phyloP scores from a whole-genome alignment of 2,113 vertebrate species.

The Phyllostomus discolor region DNA sequence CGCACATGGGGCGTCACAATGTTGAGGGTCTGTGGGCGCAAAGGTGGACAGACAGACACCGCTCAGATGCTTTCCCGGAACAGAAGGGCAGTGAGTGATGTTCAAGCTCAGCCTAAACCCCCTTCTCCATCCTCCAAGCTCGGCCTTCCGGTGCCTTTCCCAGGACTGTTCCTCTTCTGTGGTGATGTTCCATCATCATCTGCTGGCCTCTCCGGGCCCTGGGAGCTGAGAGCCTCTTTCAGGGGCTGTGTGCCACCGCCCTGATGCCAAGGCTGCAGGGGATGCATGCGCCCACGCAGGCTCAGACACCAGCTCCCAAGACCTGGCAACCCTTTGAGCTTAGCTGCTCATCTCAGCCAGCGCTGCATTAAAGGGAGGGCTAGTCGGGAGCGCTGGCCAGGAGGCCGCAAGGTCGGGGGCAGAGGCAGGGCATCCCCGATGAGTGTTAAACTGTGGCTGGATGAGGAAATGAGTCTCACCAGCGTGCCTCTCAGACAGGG shows the following conservation, averaged over 20 bases:
- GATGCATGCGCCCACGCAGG: background rate
- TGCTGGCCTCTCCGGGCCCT: background rate
- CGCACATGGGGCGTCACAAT: conserved; percentile 96
- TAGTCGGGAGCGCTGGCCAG: background rate
- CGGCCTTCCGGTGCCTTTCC: background rate
- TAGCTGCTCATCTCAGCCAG: background rate
- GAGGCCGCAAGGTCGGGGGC: background rate
- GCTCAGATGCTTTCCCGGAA: background rate
- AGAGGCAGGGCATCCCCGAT: no score
- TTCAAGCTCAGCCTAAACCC: background rate
- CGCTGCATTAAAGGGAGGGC: background rate
- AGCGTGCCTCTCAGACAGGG: background rate
- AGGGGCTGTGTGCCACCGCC: background rate
- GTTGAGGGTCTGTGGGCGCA: conserved; percentile 90
- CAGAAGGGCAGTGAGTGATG: background rate
- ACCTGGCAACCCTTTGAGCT: background rate
- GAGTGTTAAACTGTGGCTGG: background rate
- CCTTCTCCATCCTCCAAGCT: background rate
- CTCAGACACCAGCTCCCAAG: background rate
- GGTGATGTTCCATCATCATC: background rate
- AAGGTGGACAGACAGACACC: background rate
- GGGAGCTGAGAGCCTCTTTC: background rate
- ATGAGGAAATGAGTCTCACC: background rate
- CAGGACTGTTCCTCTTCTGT: background rate
- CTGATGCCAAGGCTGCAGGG: background rate